Percentiles rank a stretch among this genome's conserved stretches.
These are phyloP conservation scores for Osmerus mordax DNA, from an alignment of 2,113 vertebrate species.

Conservation along the genomic window DNA sequence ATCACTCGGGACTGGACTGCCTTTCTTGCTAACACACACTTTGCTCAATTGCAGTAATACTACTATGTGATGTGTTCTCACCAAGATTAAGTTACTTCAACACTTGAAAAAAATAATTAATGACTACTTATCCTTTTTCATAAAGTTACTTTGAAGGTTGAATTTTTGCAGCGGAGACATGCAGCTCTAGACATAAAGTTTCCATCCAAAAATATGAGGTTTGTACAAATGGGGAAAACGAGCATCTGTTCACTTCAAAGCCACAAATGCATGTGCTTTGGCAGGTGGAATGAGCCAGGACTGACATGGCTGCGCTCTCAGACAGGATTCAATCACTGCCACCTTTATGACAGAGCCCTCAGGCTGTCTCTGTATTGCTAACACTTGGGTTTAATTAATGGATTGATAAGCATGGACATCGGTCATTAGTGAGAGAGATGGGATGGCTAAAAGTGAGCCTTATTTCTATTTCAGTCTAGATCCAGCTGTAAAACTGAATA, in stretches of 20 bases:
- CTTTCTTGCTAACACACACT: too few relatives aligned
- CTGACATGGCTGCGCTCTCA: slow-evolving; percentile 12
- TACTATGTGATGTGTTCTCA: too few relatives aligned
- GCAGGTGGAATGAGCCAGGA: slow-evolving; percentile 33
- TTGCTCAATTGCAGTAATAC: too few relatives aligned
- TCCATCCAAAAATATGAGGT: slow-evolving; percentile 7
- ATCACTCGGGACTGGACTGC: too few relatives aligned
- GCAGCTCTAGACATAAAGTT: slow-evolving; percentile 5
- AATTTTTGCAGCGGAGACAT: not conserved
- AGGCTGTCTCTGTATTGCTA: slow-evolving; percentile 1
- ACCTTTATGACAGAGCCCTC: slow-evolving; percentile 18
- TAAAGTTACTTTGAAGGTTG: slow-evolving; percentile 3
- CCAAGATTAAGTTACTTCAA: too few relatives aligned
- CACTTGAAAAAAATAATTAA: too few relatives aligned
- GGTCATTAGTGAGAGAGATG: slow-evolving; percentile 37
- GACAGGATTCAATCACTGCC: slow-evolving; percentile 8
- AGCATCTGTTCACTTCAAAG: slow-evolving; percentile 21
- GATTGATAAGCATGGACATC: slow-evolving; percentile 2
- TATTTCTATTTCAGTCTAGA: not conserved
- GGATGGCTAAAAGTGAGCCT: not conserved
- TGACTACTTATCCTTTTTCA: slow-evolving; percentile 4
- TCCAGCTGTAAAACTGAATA: not conserved
- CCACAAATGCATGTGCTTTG: slow-evolving; percentile 7
- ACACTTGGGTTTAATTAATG: too few relatives aligned
- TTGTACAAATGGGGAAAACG: slow-evolving; percentile 26